Evolutionary conservation across 2,113 vertebrate species (phyloP).

Genomic region (Chionis minor): DNA sequence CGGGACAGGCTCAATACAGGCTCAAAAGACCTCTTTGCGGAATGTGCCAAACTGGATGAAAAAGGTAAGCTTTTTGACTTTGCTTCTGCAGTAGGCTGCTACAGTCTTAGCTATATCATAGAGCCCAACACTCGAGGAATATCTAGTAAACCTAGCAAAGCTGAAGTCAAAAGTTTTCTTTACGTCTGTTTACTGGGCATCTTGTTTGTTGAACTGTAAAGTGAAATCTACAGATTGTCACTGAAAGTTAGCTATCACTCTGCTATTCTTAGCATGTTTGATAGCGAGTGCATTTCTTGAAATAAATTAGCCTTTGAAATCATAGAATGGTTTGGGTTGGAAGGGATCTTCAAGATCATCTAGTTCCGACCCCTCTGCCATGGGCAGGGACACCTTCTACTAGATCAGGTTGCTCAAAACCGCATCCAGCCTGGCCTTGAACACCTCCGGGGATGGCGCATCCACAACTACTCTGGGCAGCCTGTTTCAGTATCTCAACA

Average conservation of each 20-base stretch:
- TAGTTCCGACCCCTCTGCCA: background rate
- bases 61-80: slow-evolving; percentile 78
- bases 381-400: background rate
- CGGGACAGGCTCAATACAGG: slow-evolving; percentile 94
- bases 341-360: background rate
- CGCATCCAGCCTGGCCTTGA: background rate
- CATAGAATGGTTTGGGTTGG: background rate
- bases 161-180: background rate
- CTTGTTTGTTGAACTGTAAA: background rate
- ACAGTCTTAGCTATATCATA: background rate
- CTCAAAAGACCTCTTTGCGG: slow-evolving; percentile 95
- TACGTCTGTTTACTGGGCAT: background rate
- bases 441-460: background rate
- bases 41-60: slow-evolving; percentile 98
- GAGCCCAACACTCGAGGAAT: background rate
- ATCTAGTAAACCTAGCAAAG: background rate
- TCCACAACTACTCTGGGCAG: no score
- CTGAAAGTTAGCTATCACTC: background rate
- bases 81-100: background rate
- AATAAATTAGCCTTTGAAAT: background rate
- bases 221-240: background rate
- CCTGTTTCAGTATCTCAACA: no score
- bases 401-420: background rate
- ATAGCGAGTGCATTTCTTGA: background rate
- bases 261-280: background rate